A percentile compares a stretch with the other conserved stretches of the same genome.
Evolutionary conservation across 1,140 invertebrate species (phyloP).

Genomic region (Lamellibrachia luymesi): DNA sequence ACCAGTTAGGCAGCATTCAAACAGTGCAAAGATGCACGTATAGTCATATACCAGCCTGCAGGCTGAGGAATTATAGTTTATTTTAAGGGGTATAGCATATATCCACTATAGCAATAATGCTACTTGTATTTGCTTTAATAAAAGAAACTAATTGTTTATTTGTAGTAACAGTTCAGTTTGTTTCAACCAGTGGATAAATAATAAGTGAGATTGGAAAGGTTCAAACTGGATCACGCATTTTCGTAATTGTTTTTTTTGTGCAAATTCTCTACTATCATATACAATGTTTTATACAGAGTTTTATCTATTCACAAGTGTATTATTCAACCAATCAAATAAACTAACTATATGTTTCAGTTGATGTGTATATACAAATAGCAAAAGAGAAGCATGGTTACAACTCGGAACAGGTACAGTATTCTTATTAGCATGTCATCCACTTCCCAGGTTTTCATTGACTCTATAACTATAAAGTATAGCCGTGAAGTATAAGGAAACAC

Average conservation of each 20-base stretch:
- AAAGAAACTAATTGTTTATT: background rate
- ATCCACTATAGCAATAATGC: background rate
- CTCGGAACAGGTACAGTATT: slow-evolving; percentile 73
- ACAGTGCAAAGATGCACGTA: background rate
- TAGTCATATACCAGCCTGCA: too few species aligned
- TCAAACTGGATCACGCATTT: background rate
- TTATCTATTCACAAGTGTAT: too few species aligned
- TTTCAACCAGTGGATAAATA: background rate
- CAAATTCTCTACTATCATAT: background rate
- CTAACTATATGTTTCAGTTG: slow-evolving; percentile 67
- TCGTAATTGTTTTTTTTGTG: background rate
- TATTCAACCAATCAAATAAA: slow-evolving; percentile 14
- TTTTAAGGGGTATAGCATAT: background rate
- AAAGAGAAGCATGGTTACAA: slow-evolving; percentile 98
- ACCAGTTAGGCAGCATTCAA: background rate
- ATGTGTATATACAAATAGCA: slow-evolving; percentile 90
- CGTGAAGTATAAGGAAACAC: background rate
- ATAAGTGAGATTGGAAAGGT: background rate
- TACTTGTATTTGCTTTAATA: background rate
- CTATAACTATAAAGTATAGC: background rate
- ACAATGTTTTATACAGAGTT: background rate
- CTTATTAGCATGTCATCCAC: background rate
- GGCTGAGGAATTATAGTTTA: background rate
- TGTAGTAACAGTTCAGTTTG: background rate
- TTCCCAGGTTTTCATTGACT: background rate